These are phyloP conservation scores for Dermatophagoides farinae DNA, from an alignment of 1,140 invertebrate genomes.

Conservation along the genomic window DNA sequence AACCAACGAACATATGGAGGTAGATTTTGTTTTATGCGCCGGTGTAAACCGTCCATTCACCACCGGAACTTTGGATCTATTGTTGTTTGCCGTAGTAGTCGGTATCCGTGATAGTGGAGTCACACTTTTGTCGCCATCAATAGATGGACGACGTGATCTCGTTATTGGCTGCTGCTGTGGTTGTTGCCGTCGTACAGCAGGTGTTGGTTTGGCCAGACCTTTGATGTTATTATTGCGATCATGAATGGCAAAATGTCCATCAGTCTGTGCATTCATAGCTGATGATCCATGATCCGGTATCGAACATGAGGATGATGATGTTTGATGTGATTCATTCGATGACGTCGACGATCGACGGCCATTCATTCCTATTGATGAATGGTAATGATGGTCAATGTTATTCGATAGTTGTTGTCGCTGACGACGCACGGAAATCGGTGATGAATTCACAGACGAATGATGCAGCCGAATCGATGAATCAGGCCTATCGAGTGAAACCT, in stretches of 20 bases:
- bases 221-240: slow-evolving; percentile 4
- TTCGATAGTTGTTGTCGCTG: no score
- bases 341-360: neutral
- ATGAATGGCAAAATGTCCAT: neutral
- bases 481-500: slow-evolving; percentile 57
- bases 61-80: no score
- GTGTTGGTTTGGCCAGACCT: neutral
- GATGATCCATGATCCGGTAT: neutral
- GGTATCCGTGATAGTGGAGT: neutral
- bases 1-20: neutral
- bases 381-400: neutral
- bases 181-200: neutral
- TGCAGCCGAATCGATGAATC: neutral
- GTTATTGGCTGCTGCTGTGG: neutral
- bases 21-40: neutral
- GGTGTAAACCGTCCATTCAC: neutral
- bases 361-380: neutral
- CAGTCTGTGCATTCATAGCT: no score
- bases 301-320: neutral
- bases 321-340: neutral
- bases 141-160: no score
- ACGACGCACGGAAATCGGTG: neutral
- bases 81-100: neutral
- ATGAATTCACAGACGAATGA: neutral
- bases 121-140: no score